phyloP scores from a whole-genome alignment of 2,888 invertebrate genomes.

The Fissipunctia ypsillon region DNA sequence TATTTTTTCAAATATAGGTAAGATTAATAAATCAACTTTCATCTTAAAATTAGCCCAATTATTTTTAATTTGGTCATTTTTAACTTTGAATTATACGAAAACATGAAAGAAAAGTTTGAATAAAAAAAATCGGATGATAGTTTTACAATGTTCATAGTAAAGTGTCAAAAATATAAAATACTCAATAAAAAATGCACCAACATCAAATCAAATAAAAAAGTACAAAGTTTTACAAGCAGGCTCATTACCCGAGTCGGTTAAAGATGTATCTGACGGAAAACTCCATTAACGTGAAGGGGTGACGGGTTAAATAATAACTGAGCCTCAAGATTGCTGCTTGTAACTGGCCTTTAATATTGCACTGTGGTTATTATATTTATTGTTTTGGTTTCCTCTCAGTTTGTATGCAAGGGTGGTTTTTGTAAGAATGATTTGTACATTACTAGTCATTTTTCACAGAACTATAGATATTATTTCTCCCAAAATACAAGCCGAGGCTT shows the following conservation, averaged over 20 bases:
- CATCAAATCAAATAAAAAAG: slow-evolving; percentile 39
- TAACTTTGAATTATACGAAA: neutral
- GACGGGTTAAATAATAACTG: slow-evolving; percentile 79
- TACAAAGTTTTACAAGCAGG: slow-evolving; percentile 25
- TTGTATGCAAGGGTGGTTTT: neutral
- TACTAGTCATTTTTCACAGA: neutral
- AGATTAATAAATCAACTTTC: neutral
- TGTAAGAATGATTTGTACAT: neutral
- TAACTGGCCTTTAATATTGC: slow-evolving; percentile 51
- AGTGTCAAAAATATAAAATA: neutral
- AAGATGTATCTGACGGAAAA: slow-evolving; percentile 77
- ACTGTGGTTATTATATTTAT: slow-evolving; percentile 33
- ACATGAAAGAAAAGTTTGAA: too few relatives aligned
- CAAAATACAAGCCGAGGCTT: too few relatives aligned
- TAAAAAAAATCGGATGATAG: neutral
- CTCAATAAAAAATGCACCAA: neutral
- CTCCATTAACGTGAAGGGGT: slow-evolving; percentile 76
- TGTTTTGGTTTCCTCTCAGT: neutral
- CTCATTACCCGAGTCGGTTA: slow-evolving; percentile 66
- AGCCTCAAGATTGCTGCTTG: slow-evolving; percentile 66
- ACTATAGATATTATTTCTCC: neutral
- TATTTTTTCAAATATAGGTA: neutral
- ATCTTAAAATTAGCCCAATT: neutral
- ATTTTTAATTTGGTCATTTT: neutral
- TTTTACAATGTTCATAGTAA: neutral